Evolutionary conservation across 2,113 vertebrate genomes (phyloP), one percentile per base, ranked within the genome.

Genomic region (Tachuris rubrigastra): DNA sequence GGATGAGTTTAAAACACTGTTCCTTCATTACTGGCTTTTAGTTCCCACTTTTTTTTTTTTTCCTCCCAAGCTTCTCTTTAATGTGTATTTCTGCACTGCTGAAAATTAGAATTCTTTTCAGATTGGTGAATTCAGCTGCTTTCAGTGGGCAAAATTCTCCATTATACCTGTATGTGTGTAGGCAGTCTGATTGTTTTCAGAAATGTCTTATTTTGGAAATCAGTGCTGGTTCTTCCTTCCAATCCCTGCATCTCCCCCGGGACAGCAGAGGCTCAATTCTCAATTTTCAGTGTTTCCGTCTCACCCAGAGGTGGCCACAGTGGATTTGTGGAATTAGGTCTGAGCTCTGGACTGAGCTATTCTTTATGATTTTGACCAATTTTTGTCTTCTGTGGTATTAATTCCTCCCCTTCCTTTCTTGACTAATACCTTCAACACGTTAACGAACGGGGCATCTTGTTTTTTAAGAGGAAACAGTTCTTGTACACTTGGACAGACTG

Each of bases 161-260:
- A 4, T 47, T n/a, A 7, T 37, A 4, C 41, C 5, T 16, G 5
- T 31, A 20, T 44, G 2, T 37, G 10, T 19, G 30, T 37, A 46
- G 39, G 10, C 27, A 65, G 27, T 14, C 30, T 60, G 31, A 12
- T 30, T 23, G 23, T 46, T 74, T 90, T 47, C 20, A 33, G 50
- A 82, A 58, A 31, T 22, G 3, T 22, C 25, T 89, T 15, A 12
- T 39, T 71, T 66, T 49, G 47, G 65, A 67, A 78, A 58, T 33
- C 13, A 71, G 4, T 24, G 68, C 65, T 53, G 56, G 22, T 42
- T 53, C n/a, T 62, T 71, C 35, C 33, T 77, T 85, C 9, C 42
- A 15, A 50, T 35, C 28, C 55, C 5, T 0, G 1, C 22, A 47
- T 22, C 30, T 37, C 4, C 22, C 12, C n/a, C 6, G 2, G 6